Conservation (phyloP, 2,113 vertebrate species). For the Elgaria multicarinata region DNA sequence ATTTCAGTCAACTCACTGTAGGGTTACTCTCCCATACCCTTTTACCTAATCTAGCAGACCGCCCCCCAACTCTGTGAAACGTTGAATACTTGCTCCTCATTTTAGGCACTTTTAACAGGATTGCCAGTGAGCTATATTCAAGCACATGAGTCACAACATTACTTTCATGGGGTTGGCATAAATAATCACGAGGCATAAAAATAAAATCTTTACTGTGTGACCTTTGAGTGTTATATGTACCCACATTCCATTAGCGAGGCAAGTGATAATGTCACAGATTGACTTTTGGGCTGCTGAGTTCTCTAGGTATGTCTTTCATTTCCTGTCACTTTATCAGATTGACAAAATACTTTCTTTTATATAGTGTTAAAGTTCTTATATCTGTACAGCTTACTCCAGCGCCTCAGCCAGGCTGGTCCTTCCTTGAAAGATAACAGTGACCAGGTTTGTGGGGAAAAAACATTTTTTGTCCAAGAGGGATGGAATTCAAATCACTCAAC, state of each 20-base stretch:
- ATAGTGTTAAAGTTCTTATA: background rate
- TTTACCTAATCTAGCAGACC: background rate
- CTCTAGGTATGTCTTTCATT: background rate
- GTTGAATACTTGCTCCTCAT: background rate
- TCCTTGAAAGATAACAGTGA: background rate
- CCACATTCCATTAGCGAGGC: background rate
- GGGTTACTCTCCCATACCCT: background rate
- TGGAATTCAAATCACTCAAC: too few relatives aligned
- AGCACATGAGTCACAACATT: background rate
- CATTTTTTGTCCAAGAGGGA: background rate
- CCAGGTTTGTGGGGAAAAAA: background rate
- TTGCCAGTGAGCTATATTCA: background rate
- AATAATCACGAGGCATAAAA: background rate
- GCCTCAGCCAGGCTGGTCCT: background rate
- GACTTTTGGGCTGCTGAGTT: background rate
- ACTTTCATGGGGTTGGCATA: background rate
- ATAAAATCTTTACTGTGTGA: background rate
- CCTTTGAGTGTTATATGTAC: background rate
- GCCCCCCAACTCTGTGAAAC: background rate
- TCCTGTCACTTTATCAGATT: background rate
- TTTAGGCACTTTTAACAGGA: background rate
- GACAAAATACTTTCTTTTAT: conserved; percentile 5
- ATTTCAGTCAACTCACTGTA: background rate
- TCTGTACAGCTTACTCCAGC: background rate
- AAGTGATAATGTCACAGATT: background rate